These are phyloP conservation scores for Toxostoma redivivum DNA, from an alignment of 2,113 vertebrate species.

Conservation along the genomic window DNA sequence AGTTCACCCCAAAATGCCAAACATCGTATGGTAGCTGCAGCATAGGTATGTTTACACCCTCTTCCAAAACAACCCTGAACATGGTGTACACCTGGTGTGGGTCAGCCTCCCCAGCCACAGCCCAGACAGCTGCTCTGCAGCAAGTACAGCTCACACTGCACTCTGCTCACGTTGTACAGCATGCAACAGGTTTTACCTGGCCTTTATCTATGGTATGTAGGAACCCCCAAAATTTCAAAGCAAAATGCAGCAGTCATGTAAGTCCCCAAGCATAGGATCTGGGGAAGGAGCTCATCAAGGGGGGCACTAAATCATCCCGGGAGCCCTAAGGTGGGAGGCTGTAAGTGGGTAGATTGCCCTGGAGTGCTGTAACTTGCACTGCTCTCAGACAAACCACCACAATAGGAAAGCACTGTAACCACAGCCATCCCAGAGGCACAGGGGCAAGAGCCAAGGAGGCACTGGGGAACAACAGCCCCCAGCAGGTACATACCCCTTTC, in stretches of 20 bases:
- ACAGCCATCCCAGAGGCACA: background rate
- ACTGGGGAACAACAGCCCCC: background rate
- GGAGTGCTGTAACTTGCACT: background rate
- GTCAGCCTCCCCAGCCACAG: background rate
- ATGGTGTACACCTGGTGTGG: background rate
- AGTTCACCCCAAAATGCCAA: background rate
- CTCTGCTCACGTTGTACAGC: background rate
- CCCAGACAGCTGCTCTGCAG: background rate
- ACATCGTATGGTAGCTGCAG: background rate
- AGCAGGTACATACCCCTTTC: background rate
- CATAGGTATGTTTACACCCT: background rate
- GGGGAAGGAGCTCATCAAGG: background rate
- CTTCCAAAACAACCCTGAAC: background rate
- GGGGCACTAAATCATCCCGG: accelerated
- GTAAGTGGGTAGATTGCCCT: background rate
- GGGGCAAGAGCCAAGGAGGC: background rate
- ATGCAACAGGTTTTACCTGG: background rate
- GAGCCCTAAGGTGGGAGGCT: background rate
- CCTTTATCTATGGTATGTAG: background rate
- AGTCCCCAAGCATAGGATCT: background rate
- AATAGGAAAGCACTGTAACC: background rate
- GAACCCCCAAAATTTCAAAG: background rate
- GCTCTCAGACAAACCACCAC: background rate
- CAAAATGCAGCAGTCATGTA: background rate
- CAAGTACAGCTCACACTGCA: background rate